These are phyloP conservation scores for Pedetes capensis DNA, from an alignment of 2,113 vertebrate genomes.

Conservation along the genomic window DNA sequence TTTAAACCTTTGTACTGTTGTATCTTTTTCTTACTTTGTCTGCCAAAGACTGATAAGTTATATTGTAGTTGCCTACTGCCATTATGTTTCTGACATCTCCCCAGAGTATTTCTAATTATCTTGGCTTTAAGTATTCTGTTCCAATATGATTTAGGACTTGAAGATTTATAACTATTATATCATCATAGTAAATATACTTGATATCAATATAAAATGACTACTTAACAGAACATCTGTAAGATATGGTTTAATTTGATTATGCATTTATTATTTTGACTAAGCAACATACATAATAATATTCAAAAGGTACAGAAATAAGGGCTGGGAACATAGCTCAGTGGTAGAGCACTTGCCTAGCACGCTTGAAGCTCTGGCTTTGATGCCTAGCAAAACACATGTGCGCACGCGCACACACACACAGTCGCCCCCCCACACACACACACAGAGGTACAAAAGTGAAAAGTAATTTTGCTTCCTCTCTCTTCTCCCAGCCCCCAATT, in stretches of 20 bases:
- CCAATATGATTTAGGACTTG: neutral
- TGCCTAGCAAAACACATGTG: too few species aligned
- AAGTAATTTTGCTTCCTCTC: neutral
- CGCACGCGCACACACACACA: too few species aligned
- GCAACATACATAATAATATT: constrained; percentile 1
- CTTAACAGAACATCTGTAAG: neutral
- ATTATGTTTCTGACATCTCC: neutral
- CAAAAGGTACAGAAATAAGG: neutral
- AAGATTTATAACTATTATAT: neutral
- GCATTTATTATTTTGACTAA: constrained; percentile 21
- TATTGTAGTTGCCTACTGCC: neutral
- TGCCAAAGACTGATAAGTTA: neutral
- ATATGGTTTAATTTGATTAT: neutral
- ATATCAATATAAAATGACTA: neutral
- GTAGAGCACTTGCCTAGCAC: too few species aligned
- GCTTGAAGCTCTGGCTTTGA: too few species aligned
- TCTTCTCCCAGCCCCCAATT: neutral
- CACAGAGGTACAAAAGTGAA: neutral
- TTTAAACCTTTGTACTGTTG: neutral
- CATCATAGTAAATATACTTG: neutral
- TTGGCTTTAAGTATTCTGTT: neutral
- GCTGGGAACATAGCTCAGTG: too few species aligned
- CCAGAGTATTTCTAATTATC: neutral
- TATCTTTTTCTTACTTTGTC: neutral
- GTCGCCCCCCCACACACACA: too few species aligned